Base-by-base conservation (phyloP, 2,113 vertebrate species). In the Malaclemys terrapin region DNA sequence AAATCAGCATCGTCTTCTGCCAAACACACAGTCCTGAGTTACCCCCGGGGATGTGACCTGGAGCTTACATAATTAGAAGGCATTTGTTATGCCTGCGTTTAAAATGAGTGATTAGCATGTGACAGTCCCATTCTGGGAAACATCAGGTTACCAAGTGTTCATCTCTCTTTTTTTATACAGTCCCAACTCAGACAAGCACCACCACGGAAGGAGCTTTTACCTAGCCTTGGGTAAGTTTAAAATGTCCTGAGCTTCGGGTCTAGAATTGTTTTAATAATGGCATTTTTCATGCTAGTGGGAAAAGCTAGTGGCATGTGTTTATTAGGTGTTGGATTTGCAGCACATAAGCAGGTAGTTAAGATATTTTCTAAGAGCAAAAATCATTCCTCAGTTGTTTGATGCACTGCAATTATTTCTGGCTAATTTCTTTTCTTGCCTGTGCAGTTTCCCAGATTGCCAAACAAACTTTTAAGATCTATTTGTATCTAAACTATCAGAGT, bases 11-110 rank as follows among this genome's bases (percentile, higher is more conserved):
- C 24, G 5, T 94, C 82, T 96, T 94, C 95, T 65, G 97, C 95
- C 96, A 80, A 93, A 92, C 5, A 65, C 76, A 80, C 90, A 96
- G 97, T 94, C 96, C 96, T 97, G 95, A 93, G 97, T 97, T 95
- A 95, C 84, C 88, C 97, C 93, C 91, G 96, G 97, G 94, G 96
- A 98, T 98, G 95, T 98, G 98, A 98, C 98, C 98, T 45, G 50
- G 96, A 96, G 97, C 97, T 98, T 98, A 98, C 94, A 96, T 99
- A 98, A 99, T 98, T 97, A 97, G 98, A 94, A 96, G 93, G 94
- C 89, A 94, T 97, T 98, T 96, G 97, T 96, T 98, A 97, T 97
- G 96, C 97, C 91, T 94, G 96, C 95, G 9, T 98, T 98, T 98
- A 96, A 97, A 96, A 97, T 96, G 93, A 75, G 97, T 94, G 94